A percentile compares a stretch with the other conserved stretches of the same genome.
Conservation (phyloP, 2,113 vertebrate genomes). For the Heterotilapia buettikoferi region DNA sequence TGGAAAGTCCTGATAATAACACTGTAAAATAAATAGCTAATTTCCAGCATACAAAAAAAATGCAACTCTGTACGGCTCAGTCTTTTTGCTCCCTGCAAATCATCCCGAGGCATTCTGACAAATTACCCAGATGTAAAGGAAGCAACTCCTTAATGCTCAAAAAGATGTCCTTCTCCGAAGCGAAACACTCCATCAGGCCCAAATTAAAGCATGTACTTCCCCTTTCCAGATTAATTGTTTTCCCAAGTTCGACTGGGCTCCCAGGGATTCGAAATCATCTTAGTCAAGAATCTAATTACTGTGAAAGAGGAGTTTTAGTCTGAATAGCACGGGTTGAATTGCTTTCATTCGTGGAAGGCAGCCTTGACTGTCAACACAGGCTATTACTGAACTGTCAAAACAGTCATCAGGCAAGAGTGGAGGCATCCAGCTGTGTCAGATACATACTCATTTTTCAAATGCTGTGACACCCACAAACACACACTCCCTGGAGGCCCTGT, state of each 20-base stretch:
- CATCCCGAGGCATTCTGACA: background rate
- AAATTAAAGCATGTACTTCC: constrained; percentile 50
- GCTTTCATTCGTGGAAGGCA: constrained; percentile 18
- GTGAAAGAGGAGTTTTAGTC: constrained; percentile 46
- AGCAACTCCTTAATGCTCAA: constrained; percentile 13
- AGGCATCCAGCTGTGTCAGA: constrained; percentile 55
- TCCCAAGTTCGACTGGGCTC: constrained; percentile 23
- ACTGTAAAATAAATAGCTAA: background rate
- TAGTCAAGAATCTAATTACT: constrained; percentile 63
- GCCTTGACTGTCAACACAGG: constrained; percentile 46
- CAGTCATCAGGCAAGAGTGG: constrained; percentile 49
- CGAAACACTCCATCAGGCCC: constrained; percentile 52
- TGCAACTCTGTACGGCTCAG: background rate
- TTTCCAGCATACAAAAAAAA: background rate
- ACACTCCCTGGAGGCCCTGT: background rate
- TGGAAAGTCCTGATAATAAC: background rate
- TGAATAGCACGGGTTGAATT: constrained; percentile 47
- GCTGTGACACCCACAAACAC: constrained; percentile 11
- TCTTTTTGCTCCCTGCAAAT: constrained; percentile 5
- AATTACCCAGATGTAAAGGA: constrained; percentile 38
- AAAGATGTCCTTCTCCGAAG: constrained; percentile 28
- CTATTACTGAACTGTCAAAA: constrained; percentile 67
- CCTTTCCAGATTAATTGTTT: constrained; percentile 54
- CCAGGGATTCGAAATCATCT: constrained; percentile 47
- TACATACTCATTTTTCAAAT: constrained; percentile 27